These are phyloP conservation scores for Takifugu flavidus DNA, from an alignment of 2,113 vertebrate species.

Conservation along the genomic window DNA sequence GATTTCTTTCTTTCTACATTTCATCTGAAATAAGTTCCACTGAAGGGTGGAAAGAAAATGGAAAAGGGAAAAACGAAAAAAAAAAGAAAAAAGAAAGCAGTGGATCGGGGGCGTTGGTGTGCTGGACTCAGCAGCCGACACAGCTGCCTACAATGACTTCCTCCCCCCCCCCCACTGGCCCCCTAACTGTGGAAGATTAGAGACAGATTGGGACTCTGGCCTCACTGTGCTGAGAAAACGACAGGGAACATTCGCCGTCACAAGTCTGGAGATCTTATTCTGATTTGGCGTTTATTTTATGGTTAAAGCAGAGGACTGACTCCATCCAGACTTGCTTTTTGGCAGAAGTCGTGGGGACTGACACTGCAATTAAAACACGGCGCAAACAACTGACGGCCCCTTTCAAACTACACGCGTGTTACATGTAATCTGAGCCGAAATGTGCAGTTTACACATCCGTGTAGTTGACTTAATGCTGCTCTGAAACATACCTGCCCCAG, in stretches of 20 bases:
- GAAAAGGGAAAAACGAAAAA: constrained; percentile 41
- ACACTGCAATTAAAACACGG: constrained; percentile 5
- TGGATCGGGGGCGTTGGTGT: constrained; percentile 51
- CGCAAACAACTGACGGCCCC: neutral
- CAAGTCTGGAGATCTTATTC: constrained; percentile 25
- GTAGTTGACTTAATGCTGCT: neutral
- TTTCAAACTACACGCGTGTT: neutral
- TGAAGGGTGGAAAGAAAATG: constrained; percentile 56
- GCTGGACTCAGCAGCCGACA: constrained; percentile 38
- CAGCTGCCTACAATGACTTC: constrained; percentile 53
- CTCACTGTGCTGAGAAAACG: constrained; percentile 49
- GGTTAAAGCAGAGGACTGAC: constrained; percentile 22
- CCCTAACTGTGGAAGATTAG: constrained; percentile 59
- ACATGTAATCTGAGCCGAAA: neutral
- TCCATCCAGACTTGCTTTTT: constrained; percentile 12
- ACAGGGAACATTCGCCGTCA: constrained; percentile 44
- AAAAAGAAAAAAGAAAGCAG: constrained; percentile 40
- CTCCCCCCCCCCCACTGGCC: constrained; percentile 42
- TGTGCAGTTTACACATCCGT: too few relatives aligned
- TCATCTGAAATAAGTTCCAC: constrained; percentile 63
- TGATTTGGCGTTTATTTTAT: constrained; percentile 52
- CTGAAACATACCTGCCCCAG: neutral
- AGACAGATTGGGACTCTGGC: constrained; percentile 62
- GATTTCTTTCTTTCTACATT: constrained; percentile 67
- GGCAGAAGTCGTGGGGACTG: neutral